These are phyloP conservation scores for Sitophilus oryzae DNA, from an alignment of 1,140 invertebrate genomes.

Conservation along the genomic window DNA sequence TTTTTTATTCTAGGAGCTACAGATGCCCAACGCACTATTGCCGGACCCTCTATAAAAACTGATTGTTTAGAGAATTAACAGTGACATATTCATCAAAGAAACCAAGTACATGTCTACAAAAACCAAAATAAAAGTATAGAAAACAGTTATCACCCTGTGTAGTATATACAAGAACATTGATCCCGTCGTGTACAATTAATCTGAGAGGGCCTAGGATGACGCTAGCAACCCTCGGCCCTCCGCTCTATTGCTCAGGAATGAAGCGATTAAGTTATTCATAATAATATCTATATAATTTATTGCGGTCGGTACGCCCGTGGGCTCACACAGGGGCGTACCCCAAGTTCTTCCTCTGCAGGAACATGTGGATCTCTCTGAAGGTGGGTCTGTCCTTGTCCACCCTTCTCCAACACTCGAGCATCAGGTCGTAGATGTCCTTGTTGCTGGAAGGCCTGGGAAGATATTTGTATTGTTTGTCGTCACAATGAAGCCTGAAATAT, in stretches of 20 bases:
- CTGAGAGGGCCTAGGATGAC: neutral
- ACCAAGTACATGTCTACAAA: neutral
- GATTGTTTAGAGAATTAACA: neutral
- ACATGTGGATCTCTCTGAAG: slow-evolving; percentile 76
- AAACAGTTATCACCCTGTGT: slow-evolving; percentile 26
- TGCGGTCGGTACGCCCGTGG: slow-evolving; percentile 6
- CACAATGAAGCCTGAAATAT: slow-evolving; percentile 47
- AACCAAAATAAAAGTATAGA: slow-evolving; percentile 4
- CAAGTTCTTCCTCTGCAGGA: slow-evolving; percentile 73
- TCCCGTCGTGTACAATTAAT: slow-evolving; percentile 14
- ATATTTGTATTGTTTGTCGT: slow-evolving; percentile 57
- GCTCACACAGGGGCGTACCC: slow-evolving; percentile 57
- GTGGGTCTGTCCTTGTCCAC: slow-evolving; percentile 64
- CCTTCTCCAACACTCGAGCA: slow-evolving; percentile 75
- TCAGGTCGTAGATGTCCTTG: slow-evolving; percentile 74
- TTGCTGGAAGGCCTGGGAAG: slow-evolving; percentile 57
- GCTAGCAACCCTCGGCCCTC: neutral
- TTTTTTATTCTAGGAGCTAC: too few relatives aligned
- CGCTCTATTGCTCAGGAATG: neutral
- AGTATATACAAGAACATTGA: slow-evolving; percentile 28
- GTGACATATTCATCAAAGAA: neutral
- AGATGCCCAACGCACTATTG: too few relatives aligned
- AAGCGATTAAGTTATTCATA: neutral
- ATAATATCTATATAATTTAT: neutral
- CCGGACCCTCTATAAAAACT: neutral